Conservation (phyloP, 1,140 invertebrate genomes). For the Sweltsa coloradensis region DNA sequence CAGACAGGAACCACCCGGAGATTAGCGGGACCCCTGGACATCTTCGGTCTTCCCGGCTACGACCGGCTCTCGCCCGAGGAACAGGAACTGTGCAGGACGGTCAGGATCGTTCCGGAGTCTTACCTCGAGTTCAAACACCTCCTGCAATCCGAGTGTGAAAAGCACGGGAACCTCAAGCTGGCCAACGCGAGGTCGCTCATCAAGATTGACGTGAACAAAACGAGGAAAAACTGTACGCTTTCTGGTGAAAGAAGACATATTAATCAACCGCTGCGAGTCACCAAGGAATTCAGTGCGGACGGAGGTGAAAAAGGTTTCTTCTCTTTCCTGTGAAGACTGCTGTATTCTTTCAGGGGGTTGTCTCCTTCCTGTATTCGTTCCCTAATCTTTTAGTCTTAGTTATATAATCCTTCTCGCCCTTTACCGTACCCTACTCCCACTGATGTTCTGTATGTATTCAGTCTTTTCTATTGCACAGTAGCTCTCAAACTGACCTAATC, state of each 20-base stretch:
- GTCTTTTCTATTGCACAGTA: too few relatives aligned
- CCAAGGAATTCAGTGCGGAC: too few relatives aligned
- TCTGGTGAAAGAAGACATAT: conserved; percentile 56
- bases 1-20: conserved; percentile 19
- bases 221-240: conserved; percentile 77
- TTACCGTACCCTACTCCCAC: too few relatives aligned
- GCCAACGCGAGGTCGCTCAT: conserved; percentile 68
- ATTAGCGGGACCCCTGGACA: conserved; percentile 53
- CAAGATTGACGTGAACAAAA: conserved; percentile 92
- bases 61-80: conserved; percentile 60
- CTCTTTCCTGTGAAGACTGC: too few relatives aligned
- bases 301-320: too few relatives aligned
- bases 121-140: conserved; percentile 66
- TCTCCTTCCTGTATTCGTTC: too few relatives aligned
- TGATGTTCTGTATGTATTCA: too few relatives aligned
- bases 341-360: too few relatives aligned
- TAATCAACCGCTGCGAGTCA: too few relatives aligned
- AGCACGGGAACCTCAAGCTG: conserved; percentile 53
- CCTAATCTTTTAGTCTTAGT: too few relatives aligned
- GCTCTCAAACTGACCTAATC: too few relatives aligned
- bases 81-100: conserved; percentile 58
- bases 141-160: conserved; percentile 61
- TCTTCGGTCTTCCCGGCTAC: conserved; percentile 64
- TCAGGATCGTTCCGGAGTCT: conserved; percentile 58
- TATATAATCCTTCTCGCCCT: too few relatives aligned